Evolutionary conservation across 2,113 vertebrate genomes (phyloP), one percentile per base, ranked within the genome.

Genomic region (Trematomus loennbergii): DNA sequence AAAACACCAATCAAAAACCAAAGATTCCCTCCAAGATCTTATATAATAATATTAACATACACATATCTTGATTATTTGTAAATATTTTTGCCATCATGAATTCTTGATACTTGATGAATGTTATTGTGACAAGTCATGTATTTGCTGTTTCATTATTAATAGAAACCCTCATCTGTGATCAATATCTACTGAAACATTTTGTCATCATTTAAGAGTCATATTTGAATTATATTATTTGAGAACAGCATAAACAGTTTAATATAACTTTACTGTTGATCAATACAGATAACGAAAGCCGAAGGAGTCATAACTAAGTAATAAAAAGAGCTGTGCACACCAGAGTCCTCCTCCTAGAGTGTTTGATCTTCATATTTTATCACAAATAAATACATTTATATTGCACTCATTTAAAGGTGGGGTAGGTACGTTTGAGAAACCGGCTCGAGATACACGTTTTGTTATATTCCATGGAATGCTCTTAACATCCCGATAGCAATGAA

Each of bases 161-260:
- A 58, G 8, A 10, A 71, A 22, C n/a, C 8, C 3, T 54, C 20
- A 17, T 53, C 20, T 25, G 15, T 65, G 59, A 53, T 69, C 20
- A 45, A 16, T 11, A 16, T 45, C 11, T 72, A 15, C 9, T 43
- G 12, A 54, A 45, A 69, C 17, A 46, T 64, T 5, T 29, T 36
- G 7, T 43, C 36, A 49, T 4, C 5, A 10, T 16, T 71, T 25
- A 18, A 36, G 22, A 53, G 25, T 72, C 4, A 79, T 16, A 58
- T 52, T 59, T 17, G 52, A 52, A 43, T 52, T n/a, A 29, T 53
- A 15, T 67, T 52, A 63, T 43, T 65, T 33, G 52, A 73, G 15
- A 36, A 3, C 4, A 52, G n/a, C 1, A 16, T 12, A 9, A 1
- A 49, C 13, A 10, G 12, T 52, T 53, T 64, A n/a, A 45, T 33